Base-by-base conservation (phyloP, 2,797 vertebrate species). In the Micromesistius poutassou region DNA sequence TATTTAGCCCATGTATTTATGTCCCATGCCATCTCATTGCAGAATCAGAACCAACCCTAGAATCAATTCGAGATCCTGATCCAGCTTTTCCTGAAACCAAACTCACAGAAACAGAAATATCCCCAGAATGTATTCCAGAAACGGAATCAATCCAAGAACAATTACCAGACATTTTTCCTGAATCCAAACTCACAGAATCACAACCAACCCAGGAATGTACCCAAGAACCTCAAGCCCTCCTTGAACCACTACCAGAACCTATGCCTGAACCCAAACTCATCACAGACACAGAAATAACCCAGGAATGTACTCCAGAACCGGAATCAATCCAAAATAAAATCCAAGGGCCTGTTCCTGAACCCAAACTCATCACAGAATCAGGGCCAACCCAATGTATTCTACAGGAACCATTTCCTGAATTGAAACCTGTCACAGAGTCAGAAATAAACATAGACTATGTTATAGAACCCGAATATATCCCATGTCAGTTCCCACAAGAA, bases 1-100 rank as follows among this genome's bases (percentile, higher is more conserved):
- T 36, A 30, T 30, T 28, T 30, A 83, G 86, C 72, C 71, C 84
- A 4, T 19, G 16, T 22, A n/a, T n/a, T n/a, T n/a, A n/a, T n/a
- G n/a, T n/a, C n/a, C n/a, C n/a, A n/a, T n/a, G n/a, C 22, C 16
- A 62, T n/a, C 22, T 7, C 22, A 22, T 38, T n/a, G 0, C 74
- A 8, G 83, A 82, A 72, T 75, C 77, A 33, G 74, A 22, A 5
- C 42, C 77, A 30, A 62, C 14, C 16, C 74, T 76, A 36, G 80
- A 50, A 50, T 50, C 3, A 1, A 22, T 16, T 46, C 12, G 1
- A 13, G 42, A 46, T 19, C 16, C 46, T 50, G 40, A 42, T 14
- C 40, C 40, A 1, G 16, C 16, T 19, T 13, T 13, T 16, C 31
- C 31, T 4, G 42, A 46, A 50, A 12, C 10, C 46, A 50, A 50